Percentiles rank a stretch among this genome's conserved stretches.
phyloP scores from a whole-genome alignment of 2,888 invertebrate species.

The Sinodicranocentrus sp. region DNA sequence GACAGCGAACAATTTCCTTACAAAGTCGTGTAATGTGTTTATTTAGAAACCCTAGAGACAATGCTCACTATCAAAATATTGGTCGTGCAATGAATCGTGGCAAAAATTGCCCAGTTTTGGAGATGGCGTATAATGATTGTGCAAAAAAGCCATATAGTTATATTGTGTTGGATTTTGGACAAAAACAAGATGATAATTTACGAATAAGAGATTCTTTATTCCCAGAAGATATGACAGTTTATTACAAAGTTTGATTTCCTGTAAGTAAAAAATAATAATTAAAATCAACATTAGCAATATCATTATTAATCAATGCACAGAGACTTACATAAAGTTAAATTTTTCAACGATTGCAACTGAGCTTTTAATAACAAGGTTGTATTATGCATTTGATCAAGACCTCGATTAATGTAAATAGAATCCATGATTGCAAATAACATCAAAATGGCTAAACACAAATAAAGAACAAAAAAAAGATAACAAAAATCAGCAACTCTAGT shows the following conservation, averaged over 20 bases:
- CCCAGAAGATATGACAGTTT: conserved; percentile 42
- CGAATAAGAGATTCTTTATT: conserved; percentile 29
- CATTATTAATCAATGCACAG: too few relatives aligned
- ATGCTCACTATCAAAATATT: not conserved
- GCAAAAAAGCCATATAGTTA: conserved; percentile 1
- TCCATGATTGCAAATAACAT: conserved; percentile 3
- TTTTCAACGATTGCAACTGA: too few relatives aligned
- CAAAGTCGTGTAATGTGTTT: conserved; percentile 46
- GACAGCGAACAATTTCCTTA: conserved; percentile 31
- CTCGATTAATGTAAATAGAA: conserved; percentile 6
- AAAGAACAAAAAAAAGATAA: not conserved
- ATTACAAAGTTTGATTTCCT: conserved; percentile 18
- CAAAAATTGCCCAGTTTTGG: conserved; percentile 24
- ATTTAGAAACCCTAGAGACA: conserved; percentile 28
- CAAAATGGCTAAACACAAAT: not conserved
- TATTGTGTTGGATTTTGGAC: conserved; percentile 34
- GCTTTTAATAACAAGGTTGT: too few relatives aligned
- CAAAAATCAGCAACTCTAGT: not conserved
- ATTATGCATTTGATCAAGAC: not conserved
- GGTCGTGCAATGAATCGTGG: conserved; percentile 48
- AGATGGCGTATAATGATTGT: conserved; percentile 16
- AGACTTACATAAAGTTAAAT: conserved; percentile 17
- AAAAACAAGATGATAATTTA: conserved; percentile 27
- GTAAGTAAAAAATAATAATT: not conserved
- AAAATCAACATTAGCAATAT: too few relatives aligned